Evolutionary conservation across 2,797 vertebrate species (phyloP).

Genomic region (Poeciliopsis paucimaculata): DNA sequence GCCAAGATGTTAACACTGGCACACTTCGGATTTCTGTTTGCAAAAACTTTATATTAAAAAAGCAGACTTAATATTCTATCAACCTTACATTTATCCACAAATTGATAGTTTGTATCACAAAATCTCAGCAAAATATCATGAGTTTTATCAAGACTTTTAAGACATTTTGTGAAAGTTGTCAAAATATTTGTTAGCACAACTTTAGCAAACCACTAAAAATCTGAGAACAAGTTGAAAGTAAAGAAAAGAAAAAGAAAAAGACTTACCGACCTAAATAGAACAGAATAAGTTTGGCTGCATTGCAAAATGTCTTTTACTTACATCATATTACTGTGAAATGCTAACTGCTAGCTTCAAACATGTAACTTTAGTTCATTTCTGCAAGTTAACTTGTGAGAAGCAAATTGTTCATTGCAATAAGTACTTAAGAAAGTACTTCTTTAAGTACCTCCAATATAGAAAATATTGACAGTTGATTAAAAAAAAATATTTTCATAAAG

Average conservation of each 20-base stretch:
- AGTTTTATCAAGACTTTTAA: background rate
- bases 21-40: background rate
- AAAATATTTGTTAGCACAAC: background rate
- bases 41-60: background rate
- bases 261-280: background rate
- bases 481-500: background rate
- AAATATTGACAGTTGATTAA: background rate
- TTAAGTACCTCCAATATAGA: background rate
- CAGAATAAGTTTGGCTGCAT: background rate
- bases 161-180: background rate
- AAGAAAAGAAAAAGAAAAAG: background rate
- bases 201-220: background rate
- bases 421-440: too few species aligned
- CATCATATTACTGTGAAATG: background rate
- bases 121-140: background rate
- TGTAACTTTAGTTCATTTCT: background rate
- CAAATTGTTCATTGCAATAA: too few species aligned
- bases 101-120: background rate
- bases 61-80: background rate
- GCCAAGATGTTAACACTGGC: background rate
- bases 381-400: background rate
- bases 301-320: background rate
- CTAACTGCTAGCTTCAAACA: background rate
- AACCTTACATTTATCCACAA: background rate
- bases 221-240: background rate